These are phyloP conservation scores for Drosophila niveifrons DNA, from an alignment of 2,888 invertebrate genomes.

Conservation along the genomic window DNA sequence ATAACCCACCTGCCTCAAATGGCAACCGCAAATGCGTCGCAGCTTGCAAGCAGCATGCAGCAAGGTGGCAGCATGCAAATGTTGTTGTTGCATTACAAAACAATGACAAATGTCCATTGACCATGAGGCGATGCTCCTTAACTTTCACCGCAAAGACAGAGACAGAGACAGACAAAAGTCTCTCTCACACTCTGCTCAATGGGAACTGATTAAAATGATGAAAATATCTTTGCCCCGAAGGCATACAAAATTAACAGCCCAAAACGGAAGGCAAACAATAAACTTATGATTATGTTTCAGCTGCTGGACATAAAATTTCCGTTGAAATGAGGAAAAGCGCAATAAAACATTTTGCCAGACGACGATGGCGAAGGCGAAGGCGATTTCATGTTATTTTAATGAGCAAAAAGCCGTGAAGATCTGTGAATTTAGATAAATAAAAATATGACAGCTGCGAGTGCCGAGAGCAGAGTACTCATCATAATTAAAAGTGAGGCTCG, in stretches of 20 bases:
- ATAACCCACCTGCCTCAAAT: constrained; percentile 21
- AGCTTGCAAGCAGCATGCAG: constrained; percentile 27
- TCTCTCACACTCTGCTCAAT: neutral
- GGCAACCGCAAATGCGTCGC: constrained; percentile 41
- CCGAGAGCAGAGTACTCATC: constrained; percentile 61
- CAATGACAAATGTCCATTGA: constrained; percentile 49
- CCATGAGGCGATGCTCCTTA: constrained; percentile 29
- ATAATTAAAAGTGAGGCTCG: constrained; percentile 63
- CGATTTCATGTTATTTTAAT: constrained; percentile 70
- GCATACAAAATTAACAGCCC: constrained; percentile 48
- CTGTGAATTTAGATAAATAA: constrained; percentile 72
- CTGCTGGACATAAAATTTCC: constrained; percentile 66
- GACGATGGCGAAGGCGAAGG: constrained; percentile 25
- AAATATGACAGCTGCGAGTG: constrained; percentile 76
- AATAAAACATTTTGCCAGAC: constrained; percentile 64
- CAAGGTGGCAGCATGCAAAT: constrained; percentile 5
- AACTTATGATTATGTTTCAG: constrained; percentile 70
- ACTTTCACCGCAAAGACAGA: constrained; percentile 39
- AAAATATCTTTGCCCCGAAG: constrained; percentile 29
- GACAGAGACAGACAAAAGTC: constrained; percentile 9
- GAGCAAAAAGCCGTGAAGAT: constrained; percentile 70
- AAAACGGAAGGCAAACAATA: constrained; percentile 51
- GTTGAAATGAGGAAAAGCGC: constrained; percentile 40
- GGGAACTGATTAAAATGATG: constrained; percentile 21
- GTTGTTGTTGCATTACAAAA: constrained; percentile 36